Evolutionary conservation across 30 jellyfish, hydroid and myxozoan genomes (phyloP), one percentile per base, ranked within the genome.

Genomic region (Pelagia noctiluca): DNA sequence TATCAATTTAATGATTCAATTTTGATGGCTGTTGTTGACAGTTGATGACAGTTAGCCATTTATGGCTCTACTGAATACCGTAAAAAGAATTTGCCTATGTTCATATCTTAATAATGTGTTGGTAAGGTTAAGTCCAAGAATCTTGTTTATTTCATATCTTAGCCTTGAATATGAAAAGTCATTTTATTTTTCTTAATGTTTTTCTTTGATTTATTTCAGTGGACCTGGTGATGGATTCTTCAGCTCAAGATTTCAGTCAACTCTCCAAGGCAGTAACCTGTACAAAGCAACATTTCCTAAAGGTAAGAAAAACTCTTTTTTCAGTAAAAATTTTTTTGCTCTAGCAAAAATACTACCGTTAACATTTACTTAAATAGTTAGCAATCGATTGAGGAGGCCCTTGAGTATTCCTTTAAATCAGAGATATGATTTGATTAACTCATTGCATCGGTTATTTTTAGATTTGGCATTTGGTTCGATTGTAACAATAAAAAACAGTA

Each of bases 181-280:
- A 42, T 5, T 8, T 42, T 5, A 42, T 5, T 5, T 5, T 42
- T 42, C 16, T 2, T 52, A 52, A 52, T 52, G 16, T 52, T 30
- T 52, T 52, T 19, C 31, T 71, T 35, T 21, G 63, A 67, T 86
- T 79, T 76, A 48, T 62, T 53, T 30, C 67, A 95, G 99, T 81
- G 99, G 99, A 1, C 90, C 97, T 11, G 99, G 99, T 16, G 99
- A 95, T 85, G 99, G 99, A 1, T 95, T 95, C 72, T 95, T 95
- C 80, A 95, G 99, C 88, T 85, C 99, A 33, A 69, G 93, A 24
- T 95, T 95, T 62, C 99, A 95, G 46, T 85, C 97, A 61, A 95
- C 98, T 21, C 64, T 95, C 8, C 90, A 95, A 35, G 99, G 99
- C 50, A 95, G 88, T 50, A 32, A 80, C 30, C 80, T 95, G 28